phyloP scores from a whole-genome alignment of 2,113 vertebrate species.

The Gymnocephalus cernua region DNA sequence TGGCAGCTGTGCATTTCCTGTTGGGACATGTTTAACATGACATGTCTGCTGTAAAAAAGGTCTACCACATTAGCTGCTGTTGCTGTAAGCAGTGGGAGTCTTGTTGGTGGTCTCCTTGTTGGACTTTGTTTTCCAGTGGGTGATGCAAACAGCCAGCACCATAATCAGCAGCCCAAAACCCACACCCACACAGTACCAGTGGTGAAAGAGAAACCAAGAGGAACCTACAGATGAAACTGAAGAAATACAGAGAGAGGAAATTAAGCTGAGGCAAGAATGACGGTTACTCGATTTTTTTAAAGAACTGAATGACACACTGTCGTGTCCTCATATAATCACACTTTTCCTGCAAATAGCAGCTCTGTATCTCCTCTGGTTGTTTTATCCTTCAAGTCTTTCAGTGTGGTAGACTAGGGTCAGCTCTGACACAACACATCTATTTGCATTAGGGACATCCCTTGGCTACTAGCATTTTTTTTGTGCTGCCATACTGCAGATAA shows the following conservation, averaged over 20 bases:
- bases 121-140: conserved; percentile 1
- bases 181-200: conserved; percentile 3
- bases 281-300: neutral
- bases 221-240: neutral
- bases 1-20: neutral
- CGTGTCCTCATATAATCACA: neutral
- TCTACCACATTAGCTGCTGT: neutral
- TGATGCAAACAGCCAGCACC: conserved; percentile 42
- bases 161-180: conserved; percentile 15
- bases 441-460: neutral
- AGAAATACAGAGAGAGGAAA: neutral
- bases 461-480: neutral
- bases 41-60: neutral
- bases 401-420: neutral
- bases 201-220: neutral
- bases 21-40: neutral
- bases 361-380: neutral
- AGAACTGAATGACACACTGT: neutral
- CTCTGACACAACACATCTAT: neutral
- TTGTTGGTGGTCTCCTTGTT: neutral
- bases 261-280: neutral
- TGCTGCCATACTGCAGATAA: too few species aligned
- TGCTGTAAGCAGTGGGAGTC: neutral
- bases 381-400: neutral
- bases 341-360: neutral